Percentiles rank a stretch among this genome's conserved stretches.
Evolutionary conservation across 2,113 vertebrate species (phyloP).

Genomic region (Actenoides hombroni): DNA sequence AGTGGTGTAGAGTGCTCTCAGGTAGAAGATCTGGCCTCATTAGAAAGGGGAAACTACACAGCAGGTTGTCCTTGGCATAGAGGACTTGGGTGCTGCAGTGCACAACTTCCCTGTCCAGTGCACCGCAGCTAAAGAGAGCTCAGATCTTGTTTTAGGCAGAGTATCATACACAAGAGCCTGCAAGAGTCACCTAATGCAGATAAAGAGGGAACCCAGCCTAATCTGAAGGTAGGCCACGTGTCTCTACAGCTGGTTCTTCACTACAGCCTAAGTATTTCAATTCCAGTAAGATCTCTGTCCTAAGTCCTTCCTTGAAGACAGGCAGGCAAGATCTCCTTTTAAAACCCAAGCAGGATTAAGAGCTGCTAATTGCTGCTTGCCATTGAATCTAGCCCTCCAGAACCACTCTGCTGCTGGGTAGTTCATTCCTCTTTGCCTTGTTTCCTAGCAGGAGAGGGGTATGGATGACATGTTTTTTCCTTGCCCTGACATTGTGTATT

Average conservation of each 20-base stretch:
- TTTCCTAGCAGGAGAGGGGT: neutral
- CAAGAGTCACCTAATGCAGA: neutral
- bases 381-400: neutral
- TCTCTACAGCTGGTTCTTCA: neutral
- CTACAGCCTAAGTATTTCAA: neutral
- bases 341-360: neutral
- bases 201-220: neutral
- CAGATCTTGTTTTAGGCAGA: neutral
- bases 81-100: neutral
- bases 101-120: neutral
- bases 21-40: slow-evolving; percentile 38
- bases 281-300: neutral
- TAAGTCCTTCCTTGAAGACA: neutral
- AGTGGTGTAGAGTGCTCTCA: slow-evolving; percentile 24
- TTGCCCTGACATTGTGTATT: neutral
- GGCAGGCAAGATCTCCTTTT: neutral
- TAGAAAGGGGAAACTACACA: neutral
- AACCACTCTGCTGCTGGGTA: neutral
- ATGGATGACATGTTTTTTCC: neutral
- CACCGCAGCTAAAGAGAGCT: neutral
- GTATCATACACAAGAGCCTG: neutral
- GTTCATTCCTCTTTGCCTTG: neutral
- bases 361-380: neutral
- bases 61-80: neutral
- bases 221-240: neutral